Percentiles rank a stretch among this genome's conserved stretches.
phyloP scores from a whole-genome alignment of 2,888 invertebrate species.

The Sesamia inferens region DNA sequence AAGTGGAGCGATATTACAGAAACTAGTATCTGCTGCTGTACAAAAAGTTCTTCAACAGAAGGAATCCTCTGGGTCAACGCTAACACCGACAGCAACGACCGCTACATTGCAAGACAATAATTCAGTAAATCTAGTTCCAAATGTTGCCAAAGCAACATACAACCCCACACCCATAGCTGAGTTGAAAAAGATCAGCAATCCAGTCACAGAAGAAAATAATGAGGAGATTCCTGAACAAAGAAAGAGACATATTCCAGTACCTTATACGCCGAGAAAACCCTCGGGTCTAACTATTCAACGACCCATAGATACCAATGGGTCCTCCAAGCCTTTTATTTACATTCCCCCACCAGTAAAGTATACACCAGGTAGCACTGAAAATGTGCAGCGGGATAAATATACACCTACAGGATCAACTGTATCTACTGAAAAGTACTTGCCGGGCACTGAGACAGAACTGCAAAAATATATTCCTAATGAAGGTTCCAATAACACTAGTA shows the following conservation, averaged over 20 bases:
- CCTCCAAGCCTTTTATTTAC: conserved; percentile 83
- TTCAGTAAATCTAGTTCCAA: conserved; percentile 71
- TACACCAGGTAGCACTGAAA: conserved; percentile 82
- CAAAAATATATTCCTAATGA: conserved; percentile 82
- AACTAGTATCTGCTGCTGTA: conserved; percentile 91
- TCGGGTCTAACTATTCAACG: conserved; percentile 79
- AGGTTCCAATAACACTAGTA: conserved; percentile 69
- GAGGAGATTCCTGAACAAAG: conserved; percentile 80
- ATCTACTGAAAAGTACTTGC: conserved; percentile 82
- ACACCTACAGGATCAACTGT: conserved; percentile 82
- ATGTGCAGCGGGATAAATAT: conserved; percentile 80
- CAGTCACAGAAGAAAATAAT: conserved; percentile 72
- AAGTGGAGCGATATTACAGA: conserved; percentile 88
- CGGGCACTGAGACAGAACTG: conserved; percentile 80
- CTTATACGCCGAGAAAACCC: conserved; percentile 88
- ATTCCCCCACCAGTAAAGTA: conserved; percentile 82
- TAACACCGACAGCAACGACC: conserved; percentile 63
- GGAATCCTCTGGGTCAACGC: conserved; percentile 72
- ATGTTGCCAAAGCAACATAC: conserved; percentile 87
- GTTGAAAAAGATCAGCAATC: conserved; percentile 85
- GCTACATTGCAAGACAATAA: conserved; percentile 65
- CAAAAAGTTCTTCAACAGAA: conserved; percentile 90
- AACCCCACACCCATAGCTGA: conserved; percentile 92
- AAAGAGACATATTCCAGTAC: conserved; percentile 87
- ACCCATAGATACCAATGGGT: conserved; percentile 79